Evolutionary conservation across 2,888 invertebrate species (phyloP).

Genomic region (Drosophila demipolita): DNA sequence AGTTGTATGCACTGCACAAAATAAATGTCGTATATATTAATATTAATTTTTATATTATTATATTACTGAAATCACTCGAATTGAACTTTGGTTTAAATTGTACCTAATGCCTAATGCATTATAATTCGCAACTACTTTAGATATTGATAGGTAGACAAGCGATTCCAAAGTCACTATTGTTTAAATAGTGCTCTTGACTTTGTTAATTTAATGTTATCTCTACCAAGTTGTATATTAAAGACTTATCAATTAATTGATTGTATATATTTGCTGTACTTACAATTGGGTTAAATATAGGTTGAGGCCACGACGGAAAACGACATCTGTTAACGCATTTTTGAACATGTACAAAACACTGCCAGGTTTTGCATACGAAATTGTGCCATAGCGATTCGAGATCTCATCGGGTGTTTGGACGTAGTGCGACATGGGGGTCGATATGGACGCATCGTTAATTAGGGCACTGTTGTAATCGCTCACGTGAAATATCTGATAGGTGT

Average conservation of each 20-base stretch:
- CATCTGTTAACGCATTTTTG: constrained; percentile 68
- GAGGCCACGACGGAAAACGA: constrained; percentile 62
- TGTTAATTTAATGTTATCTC: background rate
- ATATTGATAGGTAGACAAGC: background rate
- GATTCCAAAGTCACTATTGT: background rate
- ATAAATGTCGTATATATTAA: background rate
- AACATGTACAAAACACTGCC: constrained; percentile 69
- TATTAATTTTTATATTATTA: background rate
- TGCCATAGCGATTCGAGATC: constrained; percentile 92
- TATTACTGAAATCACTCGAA: background rate
- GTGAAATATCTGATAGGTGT: constrained; percentile 90
- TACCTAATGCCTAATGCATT: background rate
- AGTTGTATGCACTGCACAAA: constrained; percentile 63
- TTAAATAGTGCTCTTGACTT: background rate
- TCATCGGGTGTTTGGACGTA: constrained; percentile 93
- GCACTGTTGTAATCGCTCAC: constrained; percentile 87
- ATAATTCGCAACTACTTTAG: no score
- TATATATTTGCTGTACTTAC: constrained; percentile 53
- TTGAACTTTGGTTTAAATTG: background rate
- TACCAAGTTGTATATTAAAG: background rate
- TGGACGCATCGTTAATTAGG: constrained; percentile 56
- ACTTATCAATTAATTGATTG: background rate
- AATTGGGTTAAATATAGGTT: constrained; percentile 62
- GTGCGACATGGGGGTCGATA: constrained; percentile 88
- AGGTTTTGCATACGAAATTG: constrained; percentile 93